Evolutionary conservation across 2,888 invertebrate species (phyloP), one percentile per base, ranked within the genome.

Genomic region (Morpho helenor): DNA sequence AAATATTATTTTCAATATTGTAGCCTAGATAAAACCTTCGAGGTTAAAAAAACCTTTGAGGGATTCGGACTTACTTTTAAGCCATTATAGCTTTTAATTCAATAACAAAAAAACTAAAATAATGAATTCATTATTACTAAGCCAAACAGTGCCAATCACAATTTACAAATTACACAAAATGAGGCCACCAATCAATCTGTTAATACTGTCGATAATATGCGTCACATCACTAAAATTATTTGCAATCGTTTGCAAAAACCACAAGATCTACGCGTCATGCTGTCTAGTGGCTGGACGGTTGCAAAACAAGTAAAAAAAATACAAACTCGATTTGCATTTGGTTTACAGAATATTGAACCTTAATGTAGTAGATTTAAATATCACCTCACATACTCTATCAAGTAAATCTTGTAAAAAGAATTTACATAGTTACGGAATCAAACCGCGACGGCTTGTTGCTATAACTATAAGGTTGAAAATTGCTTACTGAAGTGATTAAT

Each of bases 221-320:
- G 49, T 43, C 31, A 63, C 82, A 74, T 68, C 81, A 79, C 84
- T 84, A 82, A 67, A 61, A 72, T 67, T 74, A 75, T 78, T 78
- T 80, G 73, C 79, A 68, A 75, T 73, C 71, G 70, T 78, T 81
- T 79, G 85, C 81, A 84, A 84, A 84, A 85, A 84, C 81, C 76
- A 69, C 81, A 80, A 76, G 77, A 75, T 74, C 74, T 74, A 73
- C 80, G 86, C 87, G 87, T 86, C 87, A 84, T 80, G 85, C 87
- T 82, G 87, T 87, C 87, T 87, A 74, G 77, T 65, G 71, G 69
- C 69, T 69, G 65, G 64, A 70, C 70, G 70, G 70, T 74, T 76
- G 72, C 74, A 79, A 73, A 75, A 76, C 72, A 72, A 79, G 76
- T 67, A 81, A 80, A 80, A 81, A 78, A 73, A 49, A 10, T 66